A percentile compares a stretch with the other conserved stretches of the same genome.
These are phyloP conservation scores for Mustela nigripes DNA, from an alignment of 2,113 vertebrate genomes.

Conservation along the genomic window DNA sequence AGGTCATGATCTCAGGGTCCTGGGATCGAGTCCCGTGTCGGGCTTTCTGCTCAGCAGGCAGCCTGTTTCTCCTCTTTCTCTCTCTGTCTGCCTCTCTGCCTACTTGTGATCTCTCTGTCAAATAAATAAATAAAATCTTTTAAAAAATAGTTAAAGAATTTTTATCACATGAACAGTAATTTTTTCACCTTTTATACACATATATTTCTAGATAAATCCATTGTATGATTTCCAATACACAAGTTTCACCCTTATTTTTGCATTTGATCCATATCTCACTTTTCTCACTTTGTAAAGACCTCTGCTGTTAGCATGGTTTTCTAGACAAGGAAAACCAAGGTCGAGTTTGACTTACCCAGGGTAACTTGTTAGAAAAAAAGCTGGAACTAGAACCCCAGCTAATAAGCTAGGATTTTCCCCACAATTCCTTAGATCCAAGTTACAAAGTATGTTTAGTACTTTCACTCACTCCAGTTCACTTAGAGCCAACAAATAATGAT, in stretches of 20 bases:
- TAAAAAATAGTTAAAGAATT: not conserved
- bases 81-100: too few relatives aligned
- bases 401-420: not conserved
- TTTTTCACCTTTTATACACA: not conserved
- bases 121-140: too few relatives aligned
- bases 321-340: not conserved
- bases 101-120: too few relatives aligned
- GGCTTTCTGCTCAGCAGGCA: too few relatives aligned
- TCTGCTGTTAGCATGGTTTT: not conserved
- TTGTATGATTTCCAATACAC: not conserved
- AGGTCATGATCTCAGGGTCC: too few relatives aligned
- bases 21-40: too few relatives aligned
- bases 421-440: slow-evolving; percentile 36
- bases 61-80: too few relatives aligned
- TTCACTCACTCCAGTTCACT: slow-evolving; percentile 28
- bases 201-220: not conserved
- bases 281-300: not conserved
- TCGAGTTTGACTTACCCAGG: not conserved
- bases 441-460: slow-evolving; percentile 71
- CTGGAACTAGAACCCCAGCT: not conserved
- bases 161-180: not conserved
- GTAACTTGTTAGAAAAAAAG: not conserved
- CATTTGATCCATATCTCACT: not conserved
- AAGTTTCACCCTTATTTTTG: not conserved
- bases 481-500: slow-evolving; percentile 47